phyloP scores from a whole-genome alignment of 2,113 vertebrate genomes.

The Lepisosteus oculatus region DNA sequence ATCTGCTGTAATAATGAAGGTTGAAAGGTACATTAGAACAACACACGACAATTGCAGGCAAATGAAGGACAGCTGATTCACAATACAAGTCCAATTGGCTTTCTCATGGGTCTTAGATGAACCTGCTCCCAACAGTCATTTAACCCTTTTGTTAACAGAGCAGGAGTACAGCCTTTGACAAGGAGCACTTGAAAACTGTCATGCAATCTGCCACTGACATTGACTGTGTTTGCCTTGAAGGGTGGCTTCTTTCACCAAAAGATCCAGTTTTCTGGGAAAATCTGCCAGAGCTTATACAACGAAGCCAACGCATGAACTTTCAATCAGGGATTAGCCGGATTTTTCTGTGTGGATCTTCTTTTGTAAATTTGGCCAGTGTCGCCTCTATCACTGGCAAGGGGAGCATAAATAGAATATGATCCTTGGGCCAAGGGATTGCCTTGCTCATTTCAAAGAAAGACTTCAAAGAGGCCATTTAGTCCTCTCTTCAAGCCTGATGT shows the following conservation, averaged over 20 bases:
- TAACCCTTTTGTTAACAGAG: constrained; percentile 43
- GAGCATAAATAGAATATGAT: constrained; percentile 80
- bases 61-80: not conserved
- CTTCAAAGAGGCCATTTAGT: constrained; percentile 68
- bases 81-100: not conserved
- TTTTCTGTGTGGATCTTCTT: constrained; percentile 83
- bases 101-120: too few relatives aligned
- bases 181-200: constrained; percentile 46
- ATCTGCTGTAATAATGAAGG: not conserved
- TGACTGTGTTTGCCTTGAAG: constrained; percentile 46
- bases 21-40: not conserved
- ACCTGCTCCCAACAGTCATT: not conserved
- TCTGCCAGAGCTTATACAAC: constrained; percentile 78
- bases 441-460: constrained; percentile 76
- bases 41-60: not conserved
- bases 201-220: constrained; percentile 58
- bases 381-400: constrained; percentile 73
- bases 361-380: constrained; percentile 78
- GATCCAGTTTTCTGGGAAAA: constrained; percentile 71
- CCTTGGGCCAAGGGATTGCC: constrained; percentile 76
- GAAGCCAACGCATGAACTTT: constrained; percentile 82
- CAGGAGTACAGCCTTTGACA: constrained; percentile 32
- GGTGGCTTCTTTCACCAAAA: constrained; percentile 61
- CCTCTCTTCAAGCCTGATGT: constrained; percentile 57
- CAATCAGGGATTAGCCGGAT: constrained; percentile 83